A percentile compares a stretch with the other conserved stretches of the same genome.
phyloP scores from a whole-genome alignment of 2,797 vertebrate genomes.

The Anguilla obscura region DNA sequence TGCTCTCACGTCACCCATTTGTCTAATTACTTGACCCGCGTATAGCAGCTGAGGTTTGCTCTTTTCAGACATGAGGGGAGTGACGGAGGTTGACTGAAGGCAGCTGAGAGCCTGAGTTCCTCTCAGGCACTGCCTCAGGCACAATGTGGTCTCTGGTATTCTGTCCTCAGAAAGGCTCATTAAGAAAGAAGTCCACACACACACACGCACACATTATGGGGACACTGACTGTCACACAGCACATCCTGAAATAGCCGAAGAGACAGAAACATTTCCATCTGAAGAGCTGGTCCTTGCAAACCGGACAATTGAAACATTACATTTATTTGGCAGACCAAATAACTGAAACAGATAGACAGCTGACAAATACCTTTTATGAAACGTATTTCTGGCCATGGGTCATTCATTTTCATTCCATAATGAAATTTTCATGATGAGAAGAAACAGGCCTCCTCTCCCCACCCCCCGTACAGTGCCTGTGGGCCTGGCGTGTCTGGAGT shows the following conservation, averaged over 20 bases:
- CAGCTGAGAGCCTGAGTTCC: background rate
- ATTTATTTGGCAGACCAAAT: no score
- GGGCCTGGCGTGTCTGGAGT: background rate
- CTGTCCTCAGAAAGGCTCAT: background rate
- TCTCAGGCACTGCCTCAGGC: background rate
- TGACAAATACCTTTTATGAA: constrained; percentile 28
- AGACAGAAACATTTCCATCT: background rate
- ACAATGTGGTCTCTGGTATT: background rate
- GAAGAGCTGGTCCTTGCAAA: background rate
- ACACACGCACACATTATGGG: background rate
- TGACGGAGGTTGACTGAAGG: background rate
- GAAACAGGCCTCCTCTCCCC: constrained; percentile 16
- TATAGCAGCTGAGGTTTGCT: constrained; percentile 29
- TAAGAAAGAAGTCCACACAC: background rate
- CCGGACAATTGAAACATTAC: background rate
- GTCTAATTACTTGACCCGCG: background rate
- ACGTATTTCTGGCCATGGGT: constrained; percentile 50
- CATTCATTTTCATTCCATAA: constrained; percentile 50
- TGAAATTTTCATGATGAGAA: constrained; percentile 39
- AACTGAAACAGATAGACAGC: background rate
- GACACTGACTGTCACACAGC: background rate
- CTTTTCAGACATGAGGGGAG: constrained; percentile 7
- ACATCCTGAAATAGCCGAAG: background rate
- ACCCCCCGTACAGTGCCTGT: background rate
- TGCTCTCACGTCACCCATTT: constrained; percentile 51